Evolutionary conservation across 2,797 vertebrate species (phyloP).

Genomic region (Benthosema pterotum): DNA sequence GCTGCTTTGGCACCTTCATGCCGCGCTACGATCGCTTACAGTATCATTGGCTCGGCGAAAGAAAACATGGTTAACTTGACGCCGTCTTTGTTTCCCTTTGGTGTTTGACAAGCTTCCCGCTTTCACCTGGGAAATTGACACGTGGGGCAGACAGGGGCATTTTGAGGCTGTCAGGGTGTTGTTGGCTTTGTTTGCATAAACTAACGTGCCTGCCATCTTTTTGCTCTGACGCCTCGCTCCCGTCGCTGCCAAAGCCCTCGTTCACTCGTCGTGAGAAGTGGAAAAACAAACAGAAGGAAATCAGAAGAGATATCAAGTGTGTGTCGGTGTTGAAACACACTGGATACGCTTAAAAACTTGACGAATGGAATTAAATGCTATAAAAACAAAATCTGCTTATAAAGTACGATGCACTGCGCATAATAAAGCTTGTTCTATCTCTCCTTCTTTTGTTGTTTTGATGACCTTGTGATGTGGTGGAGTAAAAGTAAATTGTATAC

Average conservation of each 20-base stretch:
- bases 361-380: no score
- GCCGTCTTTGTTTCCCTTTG: constrained; percentile 33
- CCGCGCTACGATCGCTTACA: constrained; percentile 12
- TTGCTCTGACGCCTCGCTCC: constrained; percentile 29
- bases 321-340: neutral
- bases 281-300: neutral
- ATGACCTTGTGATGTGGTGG: no score
- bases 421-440: no score
- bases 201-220: constrained; percentile 25
- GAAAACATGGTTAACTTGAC: constrained; percentile 21
- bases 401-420: no score
- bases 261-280: neutral
- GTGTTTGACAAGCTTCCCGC: neutral
- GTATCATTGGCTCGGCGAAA: constrained; percentile 14
- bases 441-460: no score
- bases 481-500: no score
- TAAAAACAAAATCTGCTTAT: no score
- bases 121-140: constrained; percentile 39
- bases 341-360: no score
- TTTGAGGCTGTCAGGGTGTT: constrained; percentile 31
- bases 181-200: constrained; percentile 33
- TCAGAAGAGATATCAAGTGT: constrained; percentile 25
- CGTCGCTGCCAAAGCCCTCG: constrained; percentile 33
- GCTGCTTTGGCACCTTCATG: constrained; percentile 14
- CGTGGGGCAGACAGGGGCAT: neutral